A percentile compares a stretch with the other conserved stretches of the same genome.
Evolutionary conservation across 2,797 vertebrate genomes (phyloP).

Genomic region (Bovichtus variegatus): DNA sequence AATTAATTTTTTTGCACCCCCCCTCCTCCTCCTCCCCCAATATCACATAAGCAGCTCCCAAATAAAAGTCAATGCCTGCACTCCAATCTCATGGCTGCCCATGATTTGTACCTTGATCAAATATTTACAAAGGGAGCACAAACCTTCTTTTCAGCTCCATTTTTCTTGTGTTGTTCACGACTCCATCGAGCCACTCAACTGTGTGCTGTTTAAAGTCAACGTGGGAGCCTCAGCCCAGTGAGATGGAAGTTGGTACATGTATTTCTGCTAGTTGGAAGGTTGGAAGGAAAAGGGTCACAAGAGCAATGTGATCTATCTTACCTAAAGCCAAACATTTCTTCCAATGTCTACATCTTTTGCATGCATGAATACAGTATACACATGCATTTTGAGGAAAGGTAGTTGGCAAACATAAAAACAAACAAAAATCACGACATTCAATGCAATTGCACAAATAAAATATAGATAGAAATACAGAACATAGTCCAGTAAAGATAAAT

Average conservation of each 20-base stretch:
- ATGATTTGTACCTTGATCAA: conserved; percentile 70
- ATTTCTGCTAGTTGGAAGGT: neutral
- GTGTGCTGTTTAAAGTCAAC: conserved; percentile 12
- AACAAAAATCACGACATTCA: neutral
- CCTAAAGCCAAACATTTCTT: neutral
- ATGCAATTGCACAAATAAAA: neutral
- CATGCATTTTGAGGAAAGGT: neutral
- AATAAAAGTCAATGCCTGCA: conserved; percentile 48
- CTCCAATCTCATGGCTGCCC: conserved; percentile 52
- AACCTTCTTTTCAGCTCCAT: conserved; percentile 24
- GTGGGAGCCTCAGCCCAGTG: neutral
- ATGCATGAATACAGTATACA: neutral
- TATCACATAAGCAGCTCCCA: conserved; percentile 34
- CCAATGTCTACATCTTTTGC: neutral
- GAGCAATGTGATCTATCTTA: neutral
- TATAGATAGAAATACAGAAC: neutral
- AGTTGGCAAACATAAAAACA: neutral
- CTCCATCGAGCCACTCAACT: neutral
- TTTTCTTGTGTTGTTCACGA: conserved; percentile 18
- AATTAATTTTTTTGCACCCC: conserved; percentile 54
- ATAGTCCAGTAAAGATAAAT: neutral
- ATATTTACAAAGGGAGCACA: conserved; percentile 69
- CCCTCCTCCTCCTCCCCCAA: conserved; percentile 7
- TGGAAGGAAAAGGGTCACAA: neutral
- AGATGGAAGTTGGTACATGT: neutral